Evolutionary conservation across 2,797 vertebrate species (phyloP), one percentile per base, ranked within the genome.

Genomic region (Micrastur ruficollis): DNA sequence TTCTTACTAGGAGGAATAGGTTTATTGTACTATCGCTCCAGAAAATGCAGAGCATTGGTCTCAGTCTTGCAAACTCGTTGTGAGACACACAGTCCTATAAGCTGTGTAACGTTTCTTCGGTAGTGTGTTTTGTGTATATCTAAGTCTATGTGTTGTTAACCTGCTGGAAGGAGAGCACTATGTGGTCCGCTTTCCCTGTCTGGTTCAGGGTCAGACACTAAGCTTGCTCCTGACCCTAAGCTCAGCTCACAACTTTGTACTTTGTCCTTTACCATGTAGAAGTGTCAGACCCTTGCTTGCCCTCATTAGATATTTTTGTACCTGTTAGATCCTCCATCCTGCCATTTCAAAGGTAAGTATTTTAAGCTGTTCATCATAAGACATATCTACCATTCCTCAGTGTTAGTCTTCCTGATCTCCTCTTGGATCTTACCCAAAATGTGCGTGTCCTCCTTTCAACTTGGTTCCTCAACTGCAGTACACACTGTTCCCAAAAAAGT

Each of bases 341-440:
- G 34, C 72, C 52, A 44, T 68, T 96, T 96, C 94, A 92, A 71
- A 93, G 94, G 29, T 81, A 19, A 71, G 56, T 85, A 74, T 81
- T 76, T 87, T 74, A 80, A 89, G 84, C 65, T 59, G 65, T 38
- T 89, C 74, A 42, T 83, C 36, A 6, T 63, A 66, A 84, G 89
- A 80, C 83, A 52, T 94, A n/a, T 5, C 72, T 87, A 26, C 56
- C 81, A 58, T 91, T 95, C 84, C 95, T 86, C 66, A 44, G 34
- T 22, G 5, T 73, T 89, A 86, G 56, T 55, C 86, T 89, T 89
- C 67, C 56, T 80, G 73, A 38, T 46, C 79, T 94, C 49, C 52
- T 68, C 61, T 82, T 95, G 94, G 95, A 93, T 78, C 79, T 83
- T 23, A 67, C 75, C 79, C 96, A 93, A 67, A 80, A 65, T 14